A percentile compares a stretch with the other conserved stretches of the same genome.
Conservation (phyloP, 2,113 vertebrate genomes). For the Hydropotes inermis region DNA sequence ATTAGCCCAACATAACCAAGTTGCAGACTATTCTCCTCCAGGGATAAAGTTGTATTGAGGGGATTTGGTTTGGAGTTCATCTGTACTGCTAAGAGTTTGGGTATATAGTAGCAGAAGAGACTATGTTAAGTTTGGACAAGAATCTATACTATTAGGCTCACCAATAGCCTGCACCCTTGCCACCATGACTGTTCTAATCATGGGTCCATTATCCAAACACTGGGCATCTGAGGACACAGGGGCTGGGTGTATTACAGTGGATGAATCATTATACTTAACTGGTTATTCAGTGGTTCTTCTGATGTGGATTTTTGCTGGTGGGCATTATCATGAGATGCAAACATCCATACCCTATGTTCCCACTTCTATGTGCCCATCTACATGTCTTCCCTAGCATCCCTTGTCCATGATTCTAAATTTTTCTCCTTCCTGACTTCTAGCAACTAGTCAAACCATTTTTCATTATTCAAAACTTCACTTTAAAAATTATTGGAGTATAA, state of each 20-base stretch:
- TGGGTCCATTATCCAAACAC: accelerated
- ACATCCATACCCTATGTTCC: neutral
- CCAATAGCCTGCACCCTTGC: neutral
- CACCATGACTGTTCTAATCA: too few species aligned
- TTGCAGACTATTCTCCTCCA: neutral
- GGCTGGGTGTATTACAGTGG: neutral
- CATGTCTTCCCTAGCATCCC: neutral
- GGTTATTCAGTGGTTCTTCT: neutral
- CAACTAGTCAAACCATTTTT: neutral
- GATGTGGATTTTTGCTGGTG: neutral
- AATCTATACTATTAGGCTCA: neutral
- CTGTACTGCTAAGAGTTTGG: neutral
- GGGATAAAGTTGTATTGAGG: accelerated
- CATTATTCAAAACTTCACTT: neutral
- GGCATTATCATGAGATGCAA: neutral
- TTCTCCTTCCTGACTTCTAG: neutral
- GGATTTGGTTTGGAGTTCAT: neutral
- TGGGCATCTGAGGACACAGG: neutral
- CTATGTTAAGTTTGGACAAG: neutral
- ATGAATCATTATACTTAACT: neutral
- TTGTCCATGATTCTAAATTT: neutral
- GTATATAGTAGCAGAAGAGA: neutral
- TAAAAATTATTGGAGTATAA: neutral
- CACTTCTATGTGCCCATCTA: too few species aligned
- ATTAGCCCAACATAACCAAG: neutral